Evolutionary conservation across 2,113 vertebrate genomes (phyloP), one percentile per base, ranked within the genome.

Genomic region (Regulus satrapa): DNA sequence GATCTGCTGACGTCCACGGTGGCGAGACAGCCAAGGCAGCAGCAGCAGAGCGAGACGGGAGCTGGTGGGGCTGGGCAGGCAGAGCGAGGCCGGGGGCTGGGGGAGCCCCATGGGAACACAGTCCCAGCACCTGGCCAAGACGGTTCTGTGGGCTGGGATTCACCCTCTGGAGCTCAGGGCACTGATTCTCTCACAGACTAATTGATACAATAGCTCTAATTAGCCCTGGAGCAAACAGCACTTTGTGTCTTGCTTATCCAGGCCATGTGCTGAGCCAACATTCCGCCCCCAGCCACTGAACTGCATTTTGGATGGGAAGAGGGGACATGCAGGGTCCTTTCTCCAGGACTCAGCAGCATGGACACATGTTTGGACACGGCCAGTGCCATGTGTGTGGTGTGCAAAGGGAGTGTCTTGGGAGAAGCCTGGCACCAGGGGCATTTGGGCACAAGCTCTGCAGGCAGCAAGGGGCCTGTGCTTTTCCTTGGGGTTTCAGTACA

Each of bases 1-100:
- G 69, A 20, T 48, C 3, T 1, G 8, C 10, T 4, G 19, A 8
- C 1, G 2, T 19, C n/a, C 54, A 2, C 0, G 0, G 24, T 14
- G 58, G 29, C 0, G 1, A 56, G n/a, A n/a, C n/a, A n/a, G n/a
- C n/a, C n/a, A n/a, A n/a, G n/a, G n/a, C n/a, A n/a, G n/a, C n/a
- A 49, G 69, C 58, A 24, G 67, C 59, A 12, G 55, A 46, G 40
- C 1, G 0, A n/a, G 52, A 54, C 43, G 5, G 76, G 62, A 55
- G 48, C 67, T 19, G 6, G 2, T 12, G 54, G 69, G 54, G n/a
- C 2, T 41, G 51, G 45, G 46, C 26, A 10, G 64, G 59, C 48
- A 77, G 49, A 40, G n/a, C 24, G 1, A 2, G 29, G 32, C 3
- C 0, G 19, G 15, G 19, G 9, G 10, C n/a, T 0, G 2, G 29